Evolutionary conservation across 2,888 invertebrate species (phyloP).

Genomic region (Drosophila eohydei): DNA sequence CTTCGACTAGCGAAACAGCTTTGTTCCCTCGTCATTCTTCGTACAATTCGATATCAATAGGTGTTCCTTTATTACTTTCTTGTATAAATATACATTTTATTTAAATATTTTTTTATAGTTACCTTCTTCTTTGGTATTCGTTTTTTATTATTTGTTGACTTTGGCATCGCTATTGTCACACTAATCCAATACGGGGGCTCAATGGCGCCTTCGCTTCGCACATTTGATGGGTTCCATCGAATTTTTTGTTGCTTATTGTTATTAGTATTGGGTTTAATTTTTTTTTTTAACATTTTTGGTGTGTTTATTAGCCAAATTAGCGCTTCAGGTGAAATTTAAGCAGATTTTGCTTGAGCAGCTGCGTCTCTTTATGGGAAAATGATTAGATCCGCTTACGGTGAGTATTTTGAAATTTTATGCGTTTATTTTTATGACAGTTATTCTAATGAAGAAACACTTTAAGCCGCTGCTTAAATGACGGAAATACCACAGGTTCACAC

Average conservation of each 20-base stretch:
- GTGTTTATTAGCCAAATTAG: constrained; percentile 79
- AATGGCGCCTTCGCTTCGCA: constrained; percentile 58
- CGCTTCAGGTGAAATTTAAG: constrained; percentile 79
- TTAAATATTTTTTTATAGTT: constrained; percentile 11
- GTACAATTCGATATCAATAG: constrained; percentile 18
- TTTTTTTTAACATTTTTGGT: constrained; percentile 20
- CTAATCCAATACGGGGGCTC: constrained; percentile 34
- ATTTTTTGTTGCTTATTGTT: constrained; percentile 51
- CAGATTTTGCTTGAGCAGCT: constrained; percentile 68
- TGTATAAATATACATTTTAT: constrained; percentile 37
- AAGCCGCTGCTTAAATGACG: constrained; percentile 75
- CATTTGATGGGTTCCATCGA: constrained; percentile 48
- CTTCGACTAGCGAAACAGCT: background rate
- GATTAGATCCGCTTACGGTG: constrained; percentile 75
- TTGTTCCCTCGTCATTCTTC: background rate
- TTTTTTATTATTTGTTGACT: constrained; percentile 38
- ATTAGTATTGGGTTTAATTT: constrained; percentile 18
- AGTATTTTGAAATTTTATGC: constrained; percentile 71
- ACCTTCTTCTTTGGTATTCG: constrained; percentile 5
- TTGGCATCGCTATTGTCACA: constrained; percentile 10
- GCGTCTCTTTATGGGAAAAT: constrained; percentile 73
- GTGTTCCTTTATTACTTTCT: constrained; percentile 49
- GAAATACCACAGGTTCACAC: constrained; percentile 63
- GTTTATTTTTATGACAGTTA: constrained; percentile 79
- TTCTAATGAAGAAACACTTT: constrained; percentile 79